Evolutionary conservation across 1,140 invertebrate species (phyloP), one percentile per base, ranked within the genome.

Genomic region (Ruditapes philippinarum): DNA sequence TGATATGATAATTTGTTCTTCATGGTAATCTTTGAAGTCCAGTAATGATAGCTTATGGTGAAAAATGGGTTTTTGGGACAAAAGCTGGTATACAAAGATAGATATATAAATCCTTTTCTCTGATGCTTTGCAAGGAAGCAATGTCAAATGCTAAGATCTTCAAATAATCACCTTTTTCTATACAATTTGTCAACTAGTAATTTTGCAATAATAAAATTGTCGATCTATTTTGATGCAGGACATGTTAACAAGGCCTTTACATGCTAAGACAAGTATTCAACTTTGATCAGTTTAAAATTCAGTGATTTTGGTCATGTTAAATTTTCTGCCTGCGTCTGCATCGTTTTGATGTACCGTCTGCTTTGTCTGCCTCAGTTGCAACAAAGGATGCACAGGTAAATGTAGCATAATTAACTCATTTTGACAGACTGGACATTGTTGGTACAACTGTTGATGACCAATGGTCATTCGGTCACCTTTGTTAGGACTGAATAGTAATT

Each of bases 201-300:
- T 70, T 70, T 45, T 70, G 11, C 0, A 17, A 70, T 22, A 22
- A 36, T 70, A 70, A 70, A 70, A 38, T 14, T 70, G 65, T 36
- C 65, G 33, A 70, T 70, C 65, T 70, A 33, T 70, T 14, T 7
- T 36, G 28, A 70, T 25, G n/a, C 1, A 76, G 49, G 73, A 70
- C 73, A 76, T 76, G 73, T 76, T 76, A 49, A 76, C 73, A 76
- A 76, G 73, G 25, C 42, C 28, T 45, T 25, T 49, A 76, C 22
- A 78, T 14, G 25, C 74, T 49, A 33, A 31, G 36, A 40, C 36
- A 40, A 2, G 14, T 70, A 36, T 40, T 19, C 38, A 14, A 70
- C 14, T 28, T 70, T 70, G 31, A 38, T 38, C 33, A 3, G 28
- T 3, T 1, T 70, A 38, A 1, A 4, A 70, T 40, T 70, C 36